phyloP scores from a whole-genome alignment of 2,113 vertebrate species.

The Cephalopterus ornatus region DNA sequence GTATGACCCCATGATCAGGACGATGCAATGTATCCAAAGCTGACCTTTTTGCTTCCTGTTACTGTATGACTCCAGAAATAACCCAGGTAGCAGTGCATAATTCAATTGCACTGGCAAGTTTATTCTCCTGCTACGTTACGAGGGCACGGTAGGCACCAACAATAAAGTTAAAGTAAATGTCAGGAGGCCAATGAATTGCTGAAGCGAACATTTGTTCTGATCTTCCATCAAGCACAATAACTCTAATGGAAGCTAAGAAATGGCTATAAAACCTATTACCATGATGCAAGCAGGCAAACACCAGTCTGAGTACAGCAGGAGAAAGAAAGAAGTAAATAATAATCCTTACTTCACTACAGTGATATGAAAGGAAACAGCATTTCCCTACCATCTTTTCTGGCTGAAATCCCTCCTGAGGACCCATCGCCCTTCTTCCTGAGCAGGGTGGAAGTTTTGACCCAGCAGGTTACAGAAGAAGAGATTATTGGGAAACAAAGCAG shows the following conservation, averaged over 20 bases:
- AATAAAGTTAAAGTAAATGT: conserved; percentile 65
- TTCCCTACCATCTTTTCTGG: not conserved
- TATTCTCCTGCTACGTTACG: not conserved
- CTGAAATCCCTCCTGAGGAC: not conserved
- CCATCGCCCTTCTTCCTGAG: not conserved
- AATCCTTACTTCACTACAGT: not conserved
- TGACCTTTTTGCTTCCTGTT: conserved; percentile 47
- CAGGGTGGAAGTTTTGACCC: not conserved
- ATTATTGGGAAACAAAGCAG: not conserved
- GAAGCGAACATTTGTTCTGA: conserved; percentile 41
- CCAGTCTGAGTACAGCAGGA: not conserved
- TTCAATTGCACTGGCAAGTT: conserved; percentile 29
- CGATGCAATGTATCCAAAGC: not conserved
- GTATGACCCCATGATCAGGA: conserved; percentile 14
- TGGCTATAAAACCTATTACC: conserved; percentile 39
- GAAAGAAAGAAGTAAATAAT: not conserved
- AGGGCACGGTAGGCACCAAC: conserved; percentile 49
- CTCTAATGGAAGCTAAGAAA: conserved; percentile 48
- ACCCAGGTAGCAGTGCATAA: conserved; percentile 42
- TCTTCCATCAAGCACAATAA: conserved; percentile 50
- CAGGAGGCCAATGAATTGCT: conserved; percentile 54
- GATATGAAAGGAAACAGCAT: not conserved
- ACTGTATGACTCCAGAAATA: conserved; percentile 24
- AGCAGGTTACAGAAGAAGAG: not conserved
- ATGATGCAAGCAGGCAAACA: conserved; percentile 40